Evolutionary conservation across 2,888 invertebrate species (phyloP), one percentile per base, ranked within the genome.

Genomic region (Formica aserva): DNA sequence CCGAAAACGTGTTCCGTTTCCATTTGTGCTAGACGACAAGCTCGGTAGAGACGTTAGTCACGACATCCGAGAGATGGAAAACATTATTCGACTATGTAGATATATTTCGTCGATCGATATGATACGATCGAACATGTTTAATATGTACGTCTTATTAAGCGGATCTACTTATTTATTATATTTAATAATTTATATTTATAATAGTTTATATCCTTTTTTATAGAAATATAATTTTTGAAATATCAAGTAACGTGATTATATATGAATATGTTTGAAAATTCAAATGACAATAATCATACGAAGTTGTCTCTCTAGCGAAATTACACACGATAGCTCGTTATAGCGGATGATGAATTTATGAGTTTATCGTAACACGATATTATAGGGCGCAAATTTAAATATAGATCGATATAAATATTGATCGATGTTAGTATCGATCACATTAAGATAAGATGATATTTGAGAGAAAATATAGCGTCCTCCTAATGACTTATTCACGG

Each of bases 1-100:
- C 57, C 57, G 63, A 52, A 71, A 78, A 15, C 52, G 32, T 76
- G 71, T 69, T 85, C 82, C 82, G 62, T 85, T 83, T 88, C 78
- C 65, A 78, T 88, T 86, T 69, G 62, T 32, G 35, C 35, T 15
- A 48, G 55, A 55, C 76, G 48, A 26, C 26, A 65, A 26, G 9
- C 11, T 13, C 22, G 18, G 45, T 38, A 57, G 32, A 78, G 35
- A 60, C 76, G 35, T 55, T 35, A 48, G 32, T 65, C 13, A 52
- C 26, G 35, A 63, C 3, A 15, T 35, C 11, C 18, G 60, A 52
- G 32, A 1, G 35, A 32, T 22, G 75, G 22, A 29, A n/a, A 35
- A 65, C 18, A 52, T 75, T 76, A 45, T 62, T 74, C 22, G 22
- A 8, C 13, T 22, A 8, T 52, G 0, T 13, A 38, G 15, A 52